These are phyloP conservation scores for Heliconius congener DNA, from an alignment of 1,140 invertebrate species.

Conservation along the genomic window DNA sequence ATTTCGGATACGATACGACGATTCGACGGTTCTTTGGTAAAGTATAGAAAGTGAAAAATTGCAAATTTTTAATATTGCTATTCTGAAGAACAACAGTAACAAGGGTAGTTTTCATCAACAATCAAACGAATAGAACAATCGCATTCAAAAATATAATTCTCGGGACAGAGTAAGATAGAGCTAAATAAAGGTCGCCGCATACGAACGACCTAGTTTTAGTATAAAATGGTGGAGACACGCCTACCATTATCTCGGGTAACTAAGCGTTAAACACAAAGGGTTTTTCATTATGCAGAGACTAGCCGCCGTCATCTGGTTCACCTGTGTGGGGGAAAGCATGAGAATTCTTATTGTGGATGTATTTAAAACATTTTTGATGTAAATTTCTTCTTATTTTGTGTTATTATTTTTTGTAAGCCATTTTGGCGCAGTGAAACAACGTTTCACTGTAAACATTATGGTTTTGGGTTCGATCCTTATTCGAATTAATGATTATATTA, in stretches of 20 bases:
- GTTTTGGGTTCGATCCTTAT: too few species aligned
- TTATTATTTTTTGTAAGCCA: not conserved
- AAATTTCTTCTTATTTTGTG: not conserved
- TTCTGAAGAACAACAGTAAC: too few species aligned
- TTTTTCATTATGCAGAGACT: constrained; percentile 23
- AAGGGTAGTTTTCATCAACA: too few species aligned
- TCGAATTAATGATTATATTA: too few species aligned
- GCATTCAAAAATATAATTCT: not conserved
- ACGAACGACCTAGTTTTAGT: constrained; percentile 33
- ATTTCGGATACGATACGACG: not conserved
- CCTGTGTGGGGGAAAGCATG: not conserved
- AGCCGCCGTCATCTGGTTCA: not conserved
- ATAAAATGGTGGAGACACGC: constrained; percentile 31
- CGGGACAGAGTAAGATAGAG: not conserved
- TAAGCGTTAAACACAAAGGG: constrained; percentile 30
- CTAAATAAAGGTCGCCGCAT: constrained; percentile 18
- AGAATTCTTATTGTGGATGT: not conserved
- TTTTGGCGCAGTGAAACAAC: too few species aligned
- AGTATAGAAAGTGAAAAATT: too few species aligned
- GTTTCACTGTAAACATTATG: too few species aligned
- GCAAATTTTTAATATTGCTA: too few species aligned
- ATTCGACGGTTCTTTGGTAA: too few species aligned
- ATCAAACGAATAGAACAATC: too few species aligned
- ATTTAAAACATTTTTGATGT: not conserved
- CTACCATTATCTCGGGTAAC: constrained; percentile 29